Conservation (phyloP, 2,113 vertebrate species). For the Oenanthe oenanthe region DNA sequence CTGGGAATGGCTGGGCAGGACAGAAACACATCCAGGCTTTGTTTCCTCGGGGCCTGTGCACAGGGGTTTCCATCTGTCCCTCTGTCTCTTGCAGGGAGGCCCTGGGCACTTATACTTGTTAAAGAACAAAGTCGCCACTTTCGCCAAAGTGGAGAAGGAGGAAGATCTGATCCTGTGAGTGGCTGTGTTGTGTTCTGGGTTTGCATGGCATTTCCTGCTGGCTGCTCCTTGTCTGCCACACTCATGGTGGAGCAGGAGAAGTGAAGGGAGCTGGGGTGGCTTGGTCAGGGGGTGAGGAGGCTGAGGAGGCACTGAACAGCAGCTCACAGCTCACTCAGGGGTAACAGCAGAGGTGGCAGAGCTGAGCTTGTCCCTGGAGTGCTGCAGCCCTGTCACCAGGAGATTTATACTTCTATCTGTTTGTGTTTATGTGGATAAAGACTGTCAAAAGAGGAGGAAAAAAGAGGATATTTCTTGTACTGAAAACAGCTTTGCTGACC, state of each 20-base stretch:
- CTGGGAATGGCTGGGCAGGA: background rate
- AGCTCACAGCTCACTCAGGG: background rate
- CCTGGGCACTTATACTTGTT: slow-evolving; percentile 94
- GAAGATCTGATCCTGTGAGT: slow-evolving; percentile 98
- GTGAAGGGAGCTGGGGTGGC: background rate
- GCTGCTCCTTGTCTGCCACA: too few relatives aligned
- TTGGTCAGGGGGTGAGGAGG: background rate
- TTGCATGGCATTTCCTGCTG: background rate
- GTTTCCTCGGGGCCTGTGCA: background rate
- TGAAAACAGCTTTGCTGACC: background rate
- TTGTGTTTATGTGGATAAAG: background rate
- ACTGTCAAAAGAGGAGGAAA: background rate
- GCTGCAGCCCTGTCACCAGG: background rate
- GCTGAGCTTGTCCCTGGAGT: background rate
- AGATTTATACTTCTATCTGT: background rate
- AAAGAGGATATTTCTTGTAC: background rate
- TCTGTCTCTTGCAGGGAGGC: slow-evolving; percentile 82
- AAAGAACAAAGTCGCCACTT: slow-evolving; percentile 98
- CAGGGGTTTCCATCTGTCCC: background rate
- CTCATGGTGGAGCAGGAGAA: background rate
- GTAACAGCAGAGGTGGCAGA: background rate
- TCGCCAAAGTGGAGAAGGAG: slow-evolving; percentile 98
- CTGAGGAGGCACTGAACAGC: background rate
- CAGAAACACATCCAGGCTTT: fast-evolving
- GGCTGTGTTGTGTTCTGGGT: background rate